These are phyloP conservation scores for Regulus satrapa DNA, from an alignment of 2,113 vertebrate genomes.

Conservation along the genomic window DNA sequence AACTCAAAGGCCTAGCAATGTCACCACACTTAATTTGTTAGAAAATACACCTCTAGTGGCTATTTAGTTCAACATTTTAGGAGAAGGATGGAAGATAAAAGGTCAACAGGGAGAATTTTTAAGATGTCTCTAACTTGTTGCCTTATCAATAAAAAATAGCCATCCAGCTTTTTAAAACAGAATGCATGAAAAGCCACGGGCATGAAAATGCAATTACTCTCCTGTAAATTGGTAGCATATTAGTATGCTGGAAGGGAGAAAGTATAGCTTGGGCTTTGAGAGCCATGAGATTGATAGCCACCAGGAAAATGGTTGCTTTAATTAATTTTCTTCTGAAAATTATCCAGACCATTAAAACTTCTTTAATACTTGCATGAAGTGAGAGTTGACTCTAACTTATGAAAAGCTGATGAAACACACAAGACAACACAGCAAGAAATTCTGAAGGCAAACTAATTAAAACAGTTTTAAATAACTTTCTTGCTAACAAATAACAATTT, in stretches of 20 bases:
- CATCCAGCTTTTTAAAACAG: not conserved
- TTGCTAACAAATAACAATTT: not conserved
- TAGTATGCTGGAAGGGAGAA: slow-evolving; percentile 47
- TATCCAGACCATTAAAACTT: slow-evolving; percentile 40
- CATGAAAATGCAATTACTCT: slow-evolving; percentile 57
- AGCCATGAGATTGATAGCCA: slow-evolving; percentile 59
- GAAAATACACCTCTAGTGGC: not conserved
- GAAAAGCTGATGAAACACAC: not conserved
- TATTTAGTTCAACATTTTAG: not conserved
- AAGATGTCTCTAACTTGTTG: not conserved
- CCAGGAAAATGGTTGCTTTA: slow-evolving; percentile 57
- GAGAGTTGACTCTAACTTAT: not conserved
- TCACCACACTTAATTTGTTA: slow-evolving; percentile 7
- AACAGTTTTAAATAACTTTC: not conserved
- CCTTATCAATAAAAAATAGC: slow-evolving; percentile 32
- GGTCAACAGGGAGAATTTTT: slow-evolving; percentile 9
- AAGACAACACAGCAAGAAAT: not conserved
- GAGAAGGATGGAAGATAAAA: slow-evolving; percentile 5
- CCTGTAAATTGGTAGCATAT: slow-evolving; percentile 30
- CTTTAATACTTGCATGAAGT: slow-evolving; percentile 8
- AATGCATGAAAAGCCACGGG: slow-evolving; percentile 23
- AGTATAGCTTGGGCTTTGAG: not conserved
- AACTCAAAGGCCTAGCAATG: slow-evolving; percentile 38
- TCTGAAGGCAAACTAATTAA: slow-evolving; percentile 7
- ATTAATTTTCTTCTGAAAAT: slow-evolving; percentile 67